These are phyloP conservation scores for Piaya cayana DNA, from an alignment of 2,113 vertebrate genomes.

Conservation along the genomic window DNA sequence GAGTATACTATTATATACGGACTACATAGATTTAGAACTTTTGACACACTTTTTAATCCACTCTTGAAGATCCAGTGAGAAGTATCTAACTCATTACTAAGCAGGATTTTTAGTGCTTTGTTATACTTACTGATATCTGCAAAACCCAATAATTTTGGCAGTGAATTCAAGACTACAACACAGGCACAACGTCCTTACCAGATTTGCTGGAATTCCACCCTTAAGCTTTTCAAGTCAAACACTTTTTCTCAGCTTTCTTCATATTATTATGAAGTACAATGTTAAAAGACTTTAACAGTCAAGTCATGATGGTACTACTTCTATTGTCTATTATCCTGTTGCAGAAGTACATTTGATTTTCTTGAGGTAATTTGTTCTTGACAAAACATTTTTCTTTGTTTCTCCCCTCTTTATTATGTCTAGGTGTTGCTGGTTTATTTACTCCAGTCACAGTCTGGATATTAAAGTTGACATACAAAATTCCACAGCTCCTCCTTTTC, in stretches of 20 bases:
- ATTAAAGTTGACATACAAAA: not conserved
- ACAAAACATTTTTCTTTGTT: not conserved
- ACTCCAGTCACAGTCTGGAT: not conserved
- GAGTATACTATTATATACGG: not conserved
- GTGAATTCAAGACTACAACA: not conserved
- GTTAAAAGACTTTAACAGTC: not conserved
- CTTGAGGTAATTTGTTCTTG: not conserved
- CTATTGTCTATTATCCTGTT: not conserved
- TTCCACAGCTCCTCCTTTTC: not conserved
- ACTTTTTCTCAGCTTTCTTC: not conserved
- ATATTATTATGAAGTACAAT: not conserved
- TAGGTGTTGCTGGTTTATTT: not conserved
- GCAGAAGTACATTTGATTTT: not conserved
- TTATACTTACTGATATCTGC: not conserved
- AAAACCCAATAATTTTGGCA: not conserved
- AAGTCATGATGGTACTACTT: not conserved
- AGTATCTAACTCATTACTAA: not conserved
- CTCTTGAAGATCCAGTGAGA: not conserved
- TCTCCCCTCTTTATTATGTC: not conserved
- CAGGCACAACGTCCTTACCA: not conserved
- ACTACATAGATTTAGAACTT: not conserved
- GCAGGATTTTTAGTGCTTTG: not conserved
- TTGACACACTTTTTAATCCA: not conserved
- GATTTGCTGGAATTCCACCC: not conserved
- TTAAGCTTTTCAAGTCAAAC: not conserved